A percentile compares a stretch with the other conserved stretches of the same genome.
phyloP scores from a whole-genome alignment of 2,888 invertebrate genomes.

The Dryobota labecula region DNA sequence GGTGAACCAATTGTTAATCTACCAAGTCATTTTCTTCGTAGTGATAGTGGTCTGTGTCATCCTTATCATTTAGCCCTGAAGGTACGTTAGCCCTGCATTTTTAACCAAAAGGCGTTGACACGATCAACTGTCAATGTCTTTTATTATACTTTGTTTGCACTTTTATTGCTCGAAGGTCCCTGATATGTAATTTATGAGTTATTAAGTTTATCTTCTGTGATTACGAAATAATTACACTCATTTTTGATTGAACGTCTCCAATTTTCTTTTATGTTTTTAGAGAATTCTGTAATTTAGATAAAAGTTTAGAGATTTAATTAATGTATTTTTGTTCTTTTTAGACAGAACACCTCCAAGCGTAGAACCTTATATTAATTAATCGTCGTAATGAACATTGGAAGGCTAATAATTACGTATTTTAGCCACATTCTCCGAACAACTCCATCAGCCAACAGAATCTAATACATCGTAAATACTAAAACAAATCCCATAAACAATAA shows the following conservation, averaged over 20 bases:
- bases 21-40: slow-evolving; percentile 70
- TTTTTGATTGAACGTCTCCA: slow-evolving; percentile 13
- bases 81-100: slow-evolving; percentile 82
- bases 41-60: slow-evolving; percentile 78
- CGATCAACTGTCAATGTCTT: slow-evolving; percentile 57
- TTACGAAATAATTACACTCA: slow-evolving; percentile 31
- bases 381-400: not conserved
- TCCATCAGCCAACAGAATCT: not conserved
- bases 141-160: slow-evolving; percentile 61
- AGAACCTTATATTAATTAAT: not conserved
- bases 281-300: not conserved
- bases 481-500: slow-evolving; percentile 13
- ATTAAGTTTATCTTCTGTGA: slow-evolving; percentile 30
- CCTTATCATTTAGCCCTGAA: slow-evolving; percentile 84
- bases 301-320: not conserved
- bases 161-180: slow-evolving; percentile 48
- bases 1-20: slow-evolving; percentile 62
- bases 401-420: not conserved
- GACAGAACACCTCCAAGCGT: not conserved
- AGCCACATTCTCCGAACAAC: not conserved
- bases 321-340: not conserved
- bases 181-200: slow-evolving; percentile 51
- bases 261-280: slow-evolving; percentile 5
- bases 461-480: slow-evolving; percentile 34
- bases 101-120: slow-evolving; percentile 73